Evolutionary conservation across 2,888 invertebrate species (phyloP), one percentile per base, ranked within the genome.

Genomic region (Troides oblongomaculatus): DNA sequence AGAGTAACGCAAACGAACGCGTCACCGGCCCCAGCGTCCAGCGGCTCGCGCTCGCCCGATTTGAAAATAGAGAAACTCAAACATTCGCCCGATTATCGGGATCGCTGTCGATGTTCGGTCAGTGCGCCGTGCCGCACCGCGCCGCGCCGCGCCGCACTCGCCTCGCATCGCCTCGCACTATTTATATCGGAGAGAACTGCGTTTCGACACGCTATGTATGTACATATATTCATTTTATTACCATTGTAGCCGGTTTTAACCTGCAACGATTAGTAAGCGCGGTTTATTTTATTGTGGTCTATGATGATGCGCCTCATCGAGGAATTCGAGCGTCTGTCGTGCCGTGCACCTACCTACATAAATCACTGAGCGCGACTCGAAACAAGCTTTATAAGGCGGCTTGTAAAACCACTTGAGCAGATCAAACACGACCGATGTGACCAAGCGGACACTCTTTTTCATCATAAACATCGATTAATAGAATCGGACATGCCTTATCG

Each of bases 61-160:
- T 89, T 89, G 89, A 90, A 92, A 92, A 92, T 91, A 91, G 90
- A 90, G 90, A 89, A 89, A 89, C 84, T 79, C 79, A 89, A 89
- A 87, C 88, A 88, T 89, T 87, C 86, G 86, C 82, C 85, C 85
- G 90, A 90, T 91, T 83, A 90, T 90, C 89, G 88, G 88, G 87
- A 89, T 88, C 86, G 87, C 87, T 88, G 91, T 89, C 89, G 90
- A 90, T 88, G 89, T 86, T 85, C 88, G 90, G 90, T 89, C 90
- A 89, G 84, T 90, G 87, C 89, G 88, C 88, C 79, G 87, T 88
- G 88, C 88, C 79, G 87, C 89, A 88, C 88, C 79, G 87, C 89
- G 88, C 88, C 79, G 87, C 89, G 88, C 88, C 79, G 87, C 89
- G 88, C 88, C 79, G 84, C 82, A 81, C 80, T 74, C 73, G 74